Evolutionary conservation across 2,113 vertebrate species (phyloP).

Genomic region (Rhinoderma darwinii): DNA sequence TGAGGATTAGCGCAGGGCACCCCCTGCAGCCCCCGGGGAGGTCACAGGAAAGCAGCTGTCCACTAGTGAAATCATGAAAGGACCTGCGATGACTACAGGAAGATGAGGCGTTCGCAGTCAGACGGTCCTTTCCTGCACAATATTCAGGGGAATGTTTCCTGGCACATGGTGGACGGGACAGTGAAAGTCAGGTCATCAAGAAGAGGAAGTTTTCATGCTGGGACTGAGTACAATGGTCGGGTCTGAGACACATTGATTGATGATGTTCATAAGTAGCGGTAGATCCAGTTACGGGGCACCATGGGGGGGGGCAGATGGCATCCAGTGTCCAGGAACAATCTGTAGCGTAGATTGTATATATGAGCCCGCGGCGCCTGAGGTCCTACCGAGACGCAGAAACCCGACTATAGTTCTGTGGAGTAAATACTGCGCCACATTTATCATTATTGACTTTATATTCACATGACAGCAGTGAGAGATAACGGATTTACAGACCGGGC

Average conservation of each 20-base stretch:
- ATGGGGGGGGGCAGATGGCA: neutral
- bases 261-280: slow-evolving; percentile 1
- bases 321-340: neutral
- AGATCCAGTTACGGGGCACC: neutral
- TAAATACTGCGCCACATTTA: no score
- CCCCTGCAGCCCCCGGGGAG: neutral
- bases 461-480: no score
- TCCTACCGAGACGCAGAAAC: no score
- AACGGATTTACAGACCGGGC: no score
- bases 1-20: neutral
- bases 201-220: slow-evolving; percentile 19
- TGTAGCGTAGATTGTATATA: no score
- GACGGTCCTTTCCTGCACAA: slow-evolving; percentile 16
- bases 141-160: slow-evolving; percentile 38
- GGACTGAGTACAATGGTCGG: neutral
- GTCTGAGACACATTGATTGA: slow-evolving; percentile 32
- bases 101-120: slow-evolving; percentile 18
- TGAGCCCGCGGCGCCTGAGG: no score
- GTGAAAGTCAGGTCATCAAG: slow-evolving; percentile 29
- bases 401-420: no score
- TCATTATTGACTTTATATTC: no score
- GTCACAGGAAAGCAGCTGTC: slow-evolving; percentile 19
- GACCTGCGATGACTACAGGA: slow-evolving; percentile 1
- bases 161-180: neutral
- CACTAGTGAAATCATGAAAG: neutral